A percentile compares a stretch with the other conserved stretches of the same genome.
Evolutionary conservation across 2,888 invertebrate genomes (phyloP).

Genomic region (Aporophyla nigra): DNA sequence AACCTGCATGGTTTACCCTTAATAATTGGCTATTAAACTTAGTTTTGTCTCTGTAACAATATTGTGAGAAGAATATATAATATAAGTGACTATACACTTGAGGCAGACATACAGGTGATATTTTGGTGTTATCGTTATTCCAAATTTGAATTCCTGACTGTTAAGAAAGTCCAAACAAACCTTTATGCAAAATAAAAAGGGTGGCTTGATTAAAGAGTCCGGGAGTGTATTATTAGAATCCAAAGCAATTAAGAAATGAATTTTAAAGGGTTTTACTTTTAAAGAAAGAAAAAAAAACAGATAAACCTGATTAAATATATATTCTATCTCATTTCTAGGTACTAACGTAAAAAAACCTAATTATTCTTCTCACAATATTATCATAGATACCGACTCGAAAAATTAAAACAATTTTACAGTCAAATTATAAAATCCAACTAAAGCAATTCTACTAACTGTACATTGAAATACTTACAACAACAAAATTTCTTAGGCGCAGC

Average conservation of each 20-base stretch:
- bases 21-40: constrained; percentile 47
- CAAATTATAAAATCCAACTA: neutral
- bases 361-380: constrained; percentile 34
- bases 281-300: neutral
- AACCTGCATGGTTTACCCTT: constrained; percentile 62
- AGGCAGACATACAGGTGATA: too few species aligned
- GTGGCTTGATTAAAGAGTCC: too few species aligned
- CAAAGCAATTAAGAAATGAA: neutral
- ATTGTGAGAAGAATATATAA: constrained; percentile 39
- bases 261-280: neutral
- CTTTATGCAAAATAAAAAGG: too few species aligned
- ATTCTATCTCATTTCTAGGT: neutral
- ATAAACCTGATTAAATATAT: neutral
- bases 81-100: too few species aligned
- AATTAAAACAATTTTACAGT: constrained; percentile 5
- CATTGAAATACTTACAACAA: neutral
- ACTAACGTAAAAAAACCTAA: neutral
- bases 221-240: neutral
- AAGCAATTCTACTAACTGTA: neutral
- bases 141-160: too few species aligned
- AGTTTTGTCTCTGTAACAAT: neutral
- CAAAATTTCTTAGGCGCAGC: neutral
- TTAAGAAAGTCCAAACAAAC: too few species aligned
- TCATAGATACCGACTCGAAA: constrained; percentile 7
- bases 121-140: too few species aligned